Evolutionary conservation across 2,797 vertebrate species (phyloP).

Genomic region (Sebastes goodei): DNA sequence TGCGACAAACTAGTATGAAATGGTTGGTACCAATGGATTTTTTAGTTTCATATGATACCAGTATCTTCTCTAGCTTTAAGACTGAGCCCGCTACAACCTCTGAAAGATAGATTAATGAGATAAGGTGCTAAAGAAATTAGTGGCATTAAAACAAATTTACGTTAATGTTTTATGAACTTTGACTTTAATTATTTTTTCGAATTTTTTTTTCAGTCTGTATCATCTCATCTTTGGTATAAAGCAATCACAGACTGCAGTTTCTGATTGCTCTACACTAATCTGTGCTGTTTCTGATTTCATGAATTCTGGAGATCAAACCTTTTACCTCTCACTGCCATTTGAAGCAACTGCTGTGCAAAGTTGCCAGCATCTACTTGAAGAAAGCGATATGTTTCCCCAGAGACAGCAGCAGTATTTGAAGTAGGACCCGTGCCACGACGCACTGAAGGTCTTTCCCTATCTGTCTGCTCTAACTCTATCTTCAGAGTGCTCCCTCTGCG

Average conservation of each 20-base stretch:
- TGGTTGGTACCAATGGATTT: too few relatives aligned
- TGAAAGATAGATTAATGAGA: too few relatives aligned
- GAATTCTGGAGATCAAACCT: conserved; percentile 2
- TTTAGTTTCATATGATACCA: too few relatives aligned
- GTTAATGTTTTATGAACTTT: too few relatives aligned
- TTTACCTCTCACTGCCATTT: background rate
- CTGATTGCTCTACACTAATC: background rate
- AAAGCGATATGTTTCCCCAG: background rate
- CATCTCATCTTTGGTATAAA: background rate
- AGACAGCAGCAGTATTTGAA: conserved; percentile 1
- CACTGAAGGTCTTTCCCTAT: conserved; percentile 20
- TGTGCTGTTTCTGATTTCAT: conserved; percentile 3
- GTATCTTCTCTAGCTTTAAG: too few relatives aligned
- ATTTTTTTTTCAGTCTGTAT: background rate
- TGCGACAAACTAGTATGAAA: too few relatives aligned
- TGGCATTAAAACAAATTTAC: too few relatives aligned
- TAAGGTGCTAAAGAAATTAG: accelerated
- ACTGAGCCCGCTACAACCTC: too few relatives aligned
- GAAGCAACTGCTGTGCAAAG: background rate
- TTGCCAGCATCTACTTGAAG: background rate
- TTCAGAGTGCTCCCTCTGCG: conserved; percentile 23
- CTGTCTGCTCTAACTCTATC: conserved; percentile 41
- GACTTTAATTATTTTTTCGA: too few relatives aligned
- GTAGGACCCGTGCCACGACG: background rate
- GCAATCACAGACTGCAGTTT: conserved; percentile 1